phyloP scores from a whole-genome alignment of 2,888 invertebrate genomes.

The Brachyopa scutellaris region DNA sequence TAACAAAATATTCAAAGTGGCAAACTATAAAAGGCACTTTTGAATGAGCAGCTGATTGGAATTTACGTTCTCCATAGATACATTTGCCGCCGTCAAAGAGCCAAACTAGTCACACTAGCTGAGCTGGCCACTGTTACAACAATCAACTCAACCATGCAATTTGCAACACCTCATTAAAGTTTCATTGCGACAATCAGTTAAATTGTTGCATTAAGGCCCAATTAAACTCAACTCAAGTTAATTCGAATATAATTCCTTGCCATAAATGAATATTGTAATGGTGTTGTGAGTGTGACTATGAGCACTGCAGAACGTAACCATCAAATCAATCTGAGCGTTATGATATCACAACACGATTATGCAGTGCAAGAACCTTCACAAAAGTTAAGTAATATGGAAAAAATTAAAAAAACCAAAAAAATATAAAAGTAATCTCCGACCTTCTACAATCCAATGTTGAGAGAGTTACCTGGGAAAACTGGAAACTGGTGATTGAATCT shows the following conservation, averaged over 20 bases:
- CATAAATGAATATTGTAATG: not conserved
- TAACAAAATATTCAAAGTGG: too few species aligned
- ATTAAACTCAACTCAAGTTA: slow-evolving; percentile 16
- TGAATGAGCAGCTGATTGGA: too few species aligned
- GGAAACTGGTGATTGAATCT: not conserved
- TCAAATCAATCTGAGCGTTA: not conserved
- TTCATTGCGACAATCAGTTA: not conserved
- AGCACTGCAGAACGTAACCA: not conserved
- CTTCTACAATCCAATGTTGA: not conserved
- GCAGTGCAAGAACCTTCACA: slow-evolving; percentile 26
- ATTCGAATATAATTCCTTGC: slow-evolving; percentile 7
- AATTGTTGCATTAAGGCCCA: not conserved
- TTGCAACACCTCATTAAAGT: too few species aligned
- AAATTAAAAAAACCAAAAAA: too few species aligned
- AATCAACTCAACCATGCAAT: too few species aligned
- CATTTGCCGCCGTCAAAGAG: too few species aligned
- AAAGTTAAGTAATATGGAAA: not conserved
- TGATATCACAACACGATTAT: not conserved
- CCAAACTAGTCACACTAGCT: too few species aligned
- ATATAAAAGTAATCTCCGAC: not conserved
- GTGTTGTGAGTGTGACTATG: not conserved
- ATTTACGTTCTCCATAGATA: too few species aligned
- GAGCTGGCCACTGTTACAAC: too few species aligned
- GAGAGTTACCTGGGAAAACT: not conserved
- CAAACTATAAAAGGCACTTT: too few species aligned